Evolutionary conservation across 2,113 vertebrate species (phyloP).

Genomic region (Panthera tigris): DNA sequence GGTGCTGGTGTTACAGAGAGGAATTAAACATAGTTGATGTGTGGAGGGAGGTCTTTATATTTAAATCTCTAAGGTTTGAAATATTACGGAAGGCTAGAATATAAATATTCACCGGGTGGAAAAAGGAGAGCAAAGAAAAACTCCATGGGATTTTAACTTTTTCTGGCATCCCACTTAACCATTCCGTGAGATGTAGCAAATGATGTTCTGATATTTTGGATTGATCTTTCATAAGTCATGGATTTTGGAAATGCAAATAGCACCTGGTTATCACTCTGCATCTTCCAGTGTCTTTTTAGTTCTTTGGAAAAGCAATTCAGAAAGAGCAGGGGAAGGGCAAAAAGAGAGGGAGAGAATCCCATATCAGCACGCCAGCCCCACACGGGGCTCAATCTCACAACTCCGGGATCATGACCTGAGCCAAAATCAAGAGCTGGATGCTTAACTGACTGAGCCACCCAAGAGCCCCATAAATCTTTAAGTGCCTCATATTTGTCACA

Average conservation of each 20-base stretch:
- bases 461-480: background rate
- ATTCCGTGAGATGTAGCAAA: slow-evolving; percentile 36
- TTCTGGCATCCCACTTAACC: background rate
- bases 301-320: too few relatives aligned
- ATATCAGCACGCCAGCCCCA: too few relatives aligned
- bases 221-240: slow-evolving; percentile 4
- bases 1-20: background rate
- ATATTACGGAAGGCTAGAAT: slow-evolving; percentile 2
- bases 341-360: too few relatives aligned
- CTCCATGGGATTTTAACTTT: background rate
- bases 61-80: slow-evolving; percentile 19
- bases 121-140: background rate
- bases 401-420: too few relatives aligned
- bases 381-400: too few relatives aligned
- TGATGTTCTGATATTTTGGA: background rate
- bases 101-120: background rate
- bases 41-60: background rate
- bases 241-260: slow-evolving; percentile 15
- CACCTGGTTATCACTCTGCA: background rate
- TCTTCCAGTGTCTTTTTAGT: background rate
- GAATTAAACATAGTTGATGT: background rate
- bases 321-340: too few relatives aligned
- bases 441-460: too few relatives aligned
- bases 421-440: too few relatives aligned
- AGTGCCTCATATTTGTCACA: background rate